Conservation (phyloP, 2,113 vertebrate genomes). For the Mobula birostris region DNA sequence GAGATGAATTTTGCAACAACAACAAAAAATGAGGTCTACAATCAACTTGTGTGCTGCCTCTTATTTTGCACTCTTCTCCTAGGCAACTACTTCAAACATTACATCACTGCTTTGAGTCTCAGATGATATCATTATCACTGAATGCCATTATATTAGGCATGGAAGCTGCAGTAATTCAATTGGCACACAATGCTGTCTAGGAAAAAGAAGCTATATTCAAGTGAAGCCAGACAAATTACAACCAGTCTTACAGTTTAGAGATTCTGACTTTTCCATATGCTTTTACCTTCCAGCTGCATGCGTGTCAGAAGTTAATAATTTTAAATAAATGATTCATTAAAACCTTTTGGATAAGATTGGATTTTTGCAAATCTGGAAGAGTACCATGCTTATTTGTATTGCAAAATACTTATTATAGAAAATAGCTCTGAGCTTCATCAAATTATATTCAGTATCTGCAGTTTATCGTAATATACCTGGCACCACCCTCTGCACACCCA, state of each 20-base stretch:
- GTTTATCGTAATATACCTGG: too few species aligned
- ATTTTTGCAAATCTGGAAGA: constrained; percentile 5
- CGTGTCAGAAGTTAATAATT: background rate
- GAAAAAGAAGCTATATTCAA: background rate
- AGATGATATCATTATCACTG: constrained; percentile 29
- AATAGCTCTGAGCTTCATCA: background rate
- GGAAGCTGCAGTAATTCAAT: background rate
- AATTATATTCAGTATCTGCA: background rate
- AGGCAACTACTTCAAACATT: constrained; percentile 39
- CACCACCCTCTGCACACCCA: too few species aligned
- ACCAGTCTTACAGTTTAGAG: background rate
- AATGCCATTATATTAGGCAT: constrained; percentile 5
- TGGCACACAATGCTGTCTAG: background rate
- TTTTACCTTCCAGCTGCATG: background rate
- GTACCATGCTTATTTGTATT: background rate
- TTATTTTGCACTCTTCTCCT: constrained; percentile 19
- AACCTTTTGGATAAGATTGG: background rate
- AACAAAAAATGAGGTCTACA: background rate
- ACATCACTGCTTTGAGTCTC: constrained; percentile 16
- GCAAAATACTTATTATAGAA: background rate
- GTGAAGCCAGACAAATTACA: background rate
- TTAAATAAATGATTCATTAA: background rate
- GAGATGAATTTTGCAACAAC: background rate
- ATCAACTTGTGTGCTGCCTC: background rate
- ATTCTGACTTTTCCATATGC: background rate